A percentile compares a stretch with the other conserved stretches of the same genome.
Evolutionary conservation across 2,888 invertebrate genomes (phyloP).

Genomic region (Diarsia dahlii): DNA sequence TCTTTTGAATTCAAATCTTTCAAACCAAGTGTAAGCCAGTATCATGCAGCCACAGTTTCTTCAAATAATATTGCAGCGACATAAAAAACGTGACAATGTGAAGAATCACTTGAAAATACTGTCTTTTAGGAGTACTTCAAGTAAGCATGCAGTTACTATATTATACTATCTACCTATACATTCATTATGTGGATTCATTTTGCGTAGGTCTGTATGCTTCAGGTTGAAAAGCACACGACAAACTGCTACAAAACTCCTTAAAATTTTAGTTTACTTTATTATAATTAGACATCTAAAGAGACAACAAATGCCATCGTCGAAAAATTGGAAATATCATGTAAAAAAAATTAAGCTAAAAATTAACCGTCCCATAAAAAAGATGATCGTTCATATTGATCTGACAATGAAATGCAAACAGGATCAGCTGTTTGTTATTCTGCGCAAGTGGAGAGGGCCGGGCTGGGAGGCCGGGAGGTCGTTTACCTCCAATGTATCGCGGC

Average conservation of each 20-base stretch:
- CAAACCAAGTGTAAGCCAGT: not conserved
- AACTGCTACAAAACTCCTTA: not conserved
- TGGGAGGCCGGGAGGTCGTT: conserved; percentile 53
- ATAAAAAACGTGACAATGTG: not conserved
- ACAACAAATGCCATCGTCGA: not conserved
- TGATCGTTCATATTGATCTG: conserved; percentile 53
- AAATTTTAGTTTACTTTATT: too few relatives aligned
- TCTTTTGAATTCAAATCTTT: not conserved
- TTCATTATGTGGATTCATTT: not conserved
- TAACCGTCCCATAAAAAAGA: conserved; percentile 32
- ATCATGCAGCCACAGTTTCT: not conserved
- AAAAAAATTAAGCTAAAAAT: not conserved
- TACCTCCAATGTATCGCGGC: conserved; percentile 35
- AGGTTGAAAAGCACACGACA: not conserved
- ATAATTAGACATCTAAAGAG: too few relatives aligned
- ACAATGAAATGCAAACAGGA: conserved; percentile 44
- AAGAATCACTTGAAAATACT: not conserved
- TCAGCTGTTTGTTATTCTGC: conserved; percentile 60
- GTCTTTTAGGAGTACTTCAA: not conserved
- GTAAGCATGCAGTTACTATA: not conserved
- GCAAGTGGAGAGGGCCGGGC: conserved; percentile 43
- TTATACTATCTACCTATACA: too few relatives aligned
- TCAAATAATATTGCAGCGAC: not conserved
- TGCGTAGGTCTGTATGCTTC: not conserved
- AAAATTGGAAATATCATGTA: too few relatives aligned